phyloP scores from a whole-genome alignment of 2,888 invertebrate genomes.

The Beris chalybata region DNA sequence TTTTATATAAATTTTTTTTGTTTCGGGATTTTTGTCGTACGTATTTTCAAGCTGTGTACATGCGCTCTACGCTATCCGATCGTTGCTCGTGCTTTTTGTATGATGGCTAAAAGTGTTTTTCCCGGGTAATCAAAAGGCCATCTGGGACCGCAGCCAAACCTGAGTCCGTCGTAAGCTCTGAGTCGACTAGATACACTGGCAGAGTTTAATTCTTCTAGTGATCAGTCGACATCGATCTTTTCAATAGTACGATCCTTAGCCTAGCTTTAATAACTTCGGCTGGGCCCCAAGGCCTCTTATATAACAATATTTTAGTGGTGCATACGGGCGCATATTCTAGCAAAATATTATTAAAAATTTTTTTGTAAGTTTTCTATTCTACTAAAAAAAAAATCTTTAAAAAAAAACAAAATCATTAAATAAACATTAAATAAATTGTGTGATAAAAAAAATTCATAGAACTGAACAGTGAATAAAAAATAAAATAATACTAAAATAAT shows the following conservation, averaged over 20 bases:
- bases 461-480: constrained; percentile 18
- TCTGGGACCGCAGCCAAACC: constrained; percentile 57
- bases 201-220: constrained; percentile 53
- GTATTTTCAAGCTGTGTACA: no score
- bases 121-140: constrained; percentile 56
- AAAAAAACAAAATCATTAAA: constrained; percentile 2
- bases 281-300: constrained; percentile 42
- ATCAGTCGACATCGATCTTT: constrained; percentile 58
- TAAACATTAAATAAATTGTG: constrained; percentile 20
- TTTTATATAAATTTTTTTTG: no score
- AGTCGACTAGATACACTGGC: constrained; percentile 44
- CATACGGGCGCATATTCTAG: constrained; percentile 29
- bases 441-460: constrained; percentile 15
- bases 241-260: constrained; percentile 57
- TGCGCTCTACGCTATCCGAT: no score
- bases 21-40: no score
- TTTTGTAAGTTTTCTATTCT: constrained; percentile 38
- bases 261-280: constrained; percentile 41
- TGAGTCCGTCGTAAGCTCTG: constrained; percentile 49
- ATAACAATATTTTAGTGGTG: constrained; percentile 38
- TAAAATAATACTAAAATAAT: constrained; percentile 18
- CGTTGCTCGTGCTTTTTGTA: constrained; percentile 25
- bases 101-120: constrained; percentile 46
- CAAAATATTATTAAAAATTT: constrained; percentile 18
- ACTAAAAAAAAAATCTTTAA: background rate